Evolutionary conservation across 2,797 vertebrate genomes (phyloP), one percentile per base, ranked within the genome.

Genomic region (Hippocampus kuda): DNA sequence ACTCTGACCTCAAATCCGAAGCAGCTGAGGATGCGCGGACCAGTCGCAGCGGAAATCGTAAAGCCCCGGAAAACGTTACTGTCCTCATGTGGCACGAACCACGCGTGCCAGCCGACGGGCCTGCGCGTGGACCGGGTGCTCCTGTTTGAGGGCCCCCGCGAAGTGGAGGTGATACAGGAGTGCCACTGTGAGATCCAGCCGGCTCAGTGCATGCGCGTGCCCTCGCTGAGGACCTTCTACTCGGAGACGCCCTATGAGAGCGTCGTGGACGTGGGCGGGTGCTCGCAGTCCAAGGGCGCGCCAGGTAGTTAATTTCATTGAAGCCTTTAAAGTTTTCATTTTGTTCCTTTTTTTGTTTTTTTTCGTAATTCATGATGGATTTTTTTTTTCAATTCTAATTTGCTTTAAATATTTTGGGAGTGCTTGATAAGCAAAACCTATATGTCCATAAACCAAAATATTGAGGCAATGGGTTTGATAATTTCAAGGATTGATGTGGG

Each of bases 201-300:
- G 0, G 70, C 68, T 0, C 85, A 86, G 70, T 90, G 92, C 66
- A 77, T 93, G 51, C 71, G 81, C 2, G 88, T 92, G 3, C 92
- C 87, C 0, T 84, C 88, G 2, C 88, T 93, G 5, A 92, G 88
- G 82, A 94, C 89, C 0, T 93, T 88, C 74, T 90, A 90, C 78
- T 83, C 85, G 1, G 87, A 91, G 70, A 92, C 90, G 0, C 89
- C 91, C 0, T 90, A 91, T 6, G 92, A 93, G 74, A 82, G 83
- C 0, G 91, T 86, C 0, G 70, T 93, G 1, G 87, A 92, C 0
- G 76, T 90, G 16, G 91, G 92, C 48, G 91, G 87, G 75, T 94
- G 93, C 79, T 90, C 91, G 11, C 72, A 73, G 16, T 87, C 86
- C 4, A 76, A 84, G 61, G 83, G 69, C 13, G 59, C 83, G 1